These are phyloP conservation scores for Diuraphis noxia DNA, from an alignment of 1,140 invertebrate genomes.

Conservation along the genomic window DNA sequence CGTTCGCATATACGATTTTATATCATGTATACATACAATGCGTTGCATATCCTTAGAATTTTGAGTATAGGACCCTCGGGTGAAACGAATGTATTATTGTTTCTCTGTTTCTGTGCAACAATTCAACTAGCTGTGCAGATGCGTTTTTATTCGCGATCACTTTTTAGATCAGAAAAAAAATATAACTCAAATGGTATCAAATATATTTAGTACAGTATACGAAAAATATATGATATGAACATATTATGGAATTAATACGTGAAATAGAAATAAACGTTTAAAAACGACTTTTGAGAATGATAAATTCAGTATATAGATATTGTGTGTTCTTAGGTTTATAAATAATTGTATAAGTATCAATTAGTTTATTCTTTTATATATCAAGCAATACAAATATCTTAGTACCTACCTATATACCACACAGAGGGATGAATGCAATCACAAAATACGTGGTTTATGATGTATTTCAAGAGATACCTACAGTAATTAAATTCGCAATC, in stretches of 20 bases:
- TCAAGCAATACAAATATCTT: background rate
- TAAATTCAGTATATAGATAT: background rate
- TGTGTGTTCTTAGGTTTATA: background rate
- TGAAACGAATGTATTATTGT: background rate
- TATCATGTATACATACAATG: background rate
- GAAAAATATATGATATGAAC: background rate
- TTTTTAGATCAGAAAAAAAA: background rate
- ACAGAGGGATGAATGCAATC: background rate
- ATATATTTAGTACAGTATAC: background rate
- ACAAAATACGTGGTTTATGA: background rate
- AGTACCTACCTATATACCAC: background rate
- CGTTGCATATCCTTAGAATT: background rate
- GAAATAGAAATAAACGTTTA: background rate
- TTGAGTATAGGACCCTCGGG: background rate
- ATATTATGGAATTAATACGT: background rate
- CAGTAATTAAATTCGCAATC: background rate
- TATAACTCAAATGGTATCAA: background rate
- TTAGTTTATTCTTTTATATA: background rate
- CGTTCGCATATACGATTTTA: background rate
- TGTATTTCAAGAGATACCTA: background rate
- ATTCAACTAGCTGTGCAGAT: constrained; percentile 4
- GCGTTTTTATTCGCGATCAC: background rate
- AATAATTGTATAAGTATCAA: background rate
- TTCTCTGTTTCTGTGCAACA: background rate
- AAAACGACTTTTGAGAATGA: background rate